These are phyloP conservation scores for Garrulus glandarius DNA, from an alignment of 2,797 vertebrate genomes.

Conservation along the genomic window DNA sequence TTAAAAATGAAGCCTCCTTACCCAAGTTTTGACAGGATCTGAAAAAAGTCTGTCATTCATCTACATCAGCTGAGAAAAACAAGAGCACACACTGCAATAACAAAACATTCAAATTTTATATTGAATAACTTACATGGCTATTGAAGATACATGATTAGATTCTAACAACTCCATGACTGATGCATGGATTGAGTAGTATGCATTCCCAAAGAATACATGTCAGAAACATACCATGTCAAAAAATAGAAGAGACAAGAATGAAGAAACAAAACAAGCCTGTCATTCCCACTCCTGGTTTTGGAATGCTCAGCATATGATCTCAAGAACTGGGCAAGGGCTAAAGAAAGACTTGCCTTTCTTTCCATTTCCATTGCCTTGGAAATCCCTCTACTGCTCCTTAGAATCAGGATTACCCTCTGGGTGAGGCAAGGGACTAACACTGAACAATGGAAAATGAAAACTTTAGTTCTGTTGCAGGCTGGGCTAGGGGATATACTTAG, in stretches of 20 bases:
- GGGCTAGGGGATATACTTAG: rapidly evolving
- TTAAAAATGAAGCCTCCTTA: neutral
- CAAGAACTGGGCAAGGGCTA: neutral
- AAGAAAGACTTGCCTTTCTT: neutral
- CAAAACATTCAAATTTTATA: neutral
- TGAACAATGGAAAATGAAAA: neutral
- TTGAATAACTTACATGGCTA: neutral
- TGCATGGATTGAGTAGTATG: neutral
- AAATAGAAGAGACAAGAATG: neutral
- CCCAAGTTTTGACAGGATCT: neutral
- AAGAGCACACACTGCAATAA: neutral
- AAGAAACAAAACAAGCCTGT: neutral
- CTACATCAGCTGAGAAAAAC: neutral
- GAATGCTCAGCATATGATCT: neutral
- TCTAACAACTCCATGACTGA: neutral
- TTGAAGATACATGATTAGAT: neutral
- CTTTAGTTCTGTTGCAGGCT: neutral
- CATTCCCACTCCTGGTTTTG: neutral
- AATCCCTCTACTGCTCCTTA: neutral
- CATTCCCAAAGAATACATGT: neutral
- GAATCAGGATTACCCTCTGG: neutral
- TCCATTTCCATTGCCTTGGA: neutral
- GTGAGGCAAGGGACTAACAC: neutral
- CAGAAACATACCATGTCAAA: neutral
- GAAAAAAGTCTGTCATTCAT: neutral